Conservation (phyloP, 2,113 vertebrate genomes). For the Pandion haliaetus region DNA sequence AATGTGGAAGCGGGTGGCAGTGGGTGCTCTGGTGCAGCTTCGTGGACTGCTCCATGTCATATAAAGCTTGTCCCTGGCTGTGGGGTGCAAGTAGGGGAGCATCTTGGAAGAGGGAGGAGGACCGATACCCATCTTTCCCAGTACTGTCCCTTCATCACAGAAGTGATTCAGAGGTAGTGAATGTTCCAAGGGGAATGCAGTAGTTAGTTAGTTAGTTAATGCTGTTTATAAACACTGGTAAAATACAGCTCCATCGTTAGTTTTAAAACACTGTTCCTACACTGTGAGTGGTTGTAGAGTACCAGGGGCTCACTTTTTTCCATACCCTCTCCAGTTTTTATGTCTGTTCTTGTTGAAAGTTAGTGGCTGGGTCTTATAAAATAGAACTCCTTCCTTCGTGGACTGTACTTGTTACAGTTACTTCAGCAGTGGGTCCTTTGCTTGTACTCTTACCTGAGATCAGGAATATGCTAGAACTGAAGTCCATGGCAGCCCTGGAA, state of each 20-base stretch:
- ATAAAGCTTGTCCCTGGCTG: background rate
- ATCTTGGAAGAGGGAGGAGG: background rate
- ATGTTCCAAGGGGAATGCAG: background rate
- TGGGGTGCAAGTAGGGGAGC: background rate
- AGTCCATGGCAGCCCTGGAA: background rate
- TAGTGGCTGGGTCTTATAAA: background rate
- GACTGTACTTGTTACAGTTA: background rate
- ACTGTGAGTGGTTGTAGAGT: background rate
- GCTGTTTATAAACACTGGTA: slow-evolving; percentile 41
- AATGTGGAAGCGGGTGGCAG: background rate
- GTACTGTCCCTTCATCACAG: background rate
- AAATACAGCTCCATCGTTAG: background rate
- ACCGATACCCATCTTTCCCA: background rate
- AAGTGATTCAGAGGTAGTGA: slow-evolving; percentile 56
- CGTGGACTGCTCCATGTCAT: accelerated
- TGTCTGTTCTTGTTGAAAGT: background rate
- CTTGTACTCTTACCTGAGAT: background rate
- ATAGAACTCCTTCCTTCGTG: background rate
- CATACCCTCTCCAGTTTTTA: background rate
- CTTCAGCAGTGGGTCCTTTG: background rate
- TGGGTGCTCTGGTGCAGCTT: background rate
- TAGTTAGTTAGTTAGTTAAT: no score
- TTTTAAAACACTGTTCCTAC: slow-evolving; percentile 9
- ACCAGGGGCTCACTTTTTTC: background rate
- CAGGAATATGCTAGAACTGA: background rate